phyloP scores from a whole-genome alignment of 1,140 invertebrate species.

The Mercenaria mercenaria region DNA sequence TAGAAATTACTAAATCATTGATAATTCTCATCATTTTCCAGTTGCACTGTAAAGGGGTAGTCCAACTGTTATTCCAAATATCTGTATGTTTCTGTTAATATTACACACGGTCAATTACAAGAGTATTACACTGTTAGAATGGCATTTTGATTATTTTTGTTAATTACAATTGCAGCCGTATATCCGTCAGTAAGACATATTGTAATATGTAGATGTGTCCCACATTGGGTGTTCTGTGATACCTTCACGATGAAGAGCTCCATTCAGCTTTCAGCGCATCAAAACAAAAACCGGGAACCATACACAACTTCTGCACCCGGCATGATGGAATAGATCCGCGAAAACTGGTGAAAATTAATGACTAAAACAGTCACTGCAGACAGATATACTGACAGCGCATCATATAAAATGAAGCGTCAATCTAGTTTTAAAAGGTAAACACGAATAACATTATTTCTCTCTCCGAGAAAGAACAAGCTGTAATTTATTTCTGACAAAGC shows the following conservation, averaged over 20 bases:
- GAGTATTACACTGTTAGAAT: constrained; percentile 5
- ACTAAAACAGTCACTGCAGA: not conserved
- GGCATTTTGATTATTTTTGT: constrained; percentile 45
- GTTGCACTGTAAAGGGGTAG: too few species aligned
- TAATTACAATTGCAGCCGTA: constrained; percentile 18
- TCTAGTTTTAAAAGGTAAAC: constrained; percentile 53
- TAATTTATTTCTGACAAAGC: constrained; percentile 48
- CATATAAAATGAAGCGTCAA: constrained; percentile 36
- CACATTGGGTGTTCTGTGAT: constrained; percentile 51
- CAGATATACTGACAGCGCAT: constrained; percentile 7
- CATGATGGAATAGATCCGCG: constrained; percentile 24
- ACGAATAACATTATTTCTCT: constrained; percentile 39
- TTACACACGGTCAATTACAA: constrained; percentile 23
- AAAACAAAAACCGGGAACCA: constrained; percentile 15
- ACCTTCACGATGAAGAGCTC: constrained; percentile 24
- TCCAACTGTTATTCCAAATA: not conserved
- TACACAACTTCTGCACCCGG: not conserved
- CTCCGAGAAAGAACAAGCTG: constrained; percentile 35
- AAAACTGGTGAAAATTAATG: constrained; percentile 42
- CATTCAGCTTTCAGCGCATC: constrained; percentile 36
- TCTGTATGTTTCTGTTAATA: not conserved
- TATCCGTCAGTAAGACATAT: constrained; percentile 31
- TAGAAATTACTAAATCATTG: too few species aligned
- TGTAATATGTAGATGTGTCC: constrained; percentile 20
- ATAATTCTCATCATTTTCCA: too few species aligned